Conservation (phyloP, 2,113 vertebrate genomes). For the Ariopsis seemanni region DNA sequence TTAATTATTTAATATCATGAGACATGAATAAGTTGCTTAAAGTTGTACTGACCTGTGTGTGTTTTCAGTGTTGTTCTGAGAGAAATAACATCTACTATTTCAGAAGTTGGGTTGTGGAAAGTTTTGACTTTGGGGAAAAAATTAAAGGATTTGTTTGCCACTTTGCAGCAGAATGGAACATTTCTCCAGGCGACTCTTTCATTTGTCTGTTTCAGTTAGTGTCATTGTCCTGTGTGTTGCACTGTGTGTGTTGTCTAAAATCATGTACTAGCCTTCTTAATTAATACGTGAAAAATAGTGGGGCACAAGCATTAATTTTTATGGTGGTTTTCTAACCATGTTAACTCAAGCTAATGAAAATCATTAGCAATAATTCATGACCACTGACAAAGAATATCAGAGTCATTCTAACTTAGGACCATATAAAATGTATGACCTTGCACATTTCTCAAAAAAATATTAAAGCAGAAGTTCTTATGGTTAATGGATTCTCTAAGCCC, state of each 20-base stretch:
- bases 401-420: neutral
- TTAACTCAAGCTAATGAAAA: neutral
- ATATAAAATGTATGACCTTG: neutral
- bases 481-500: neutral
- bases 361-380: neutral
- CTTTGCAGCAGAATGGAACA: neutral
- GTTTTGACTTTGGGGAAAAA: slow-evolving; percentile 16
- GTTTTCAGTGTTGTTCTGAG: neutral
- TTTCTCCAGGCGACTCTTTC: neutral
- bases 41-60: neutral
- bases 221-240: neutral
- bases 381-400: neutral
- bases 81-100: neutral
- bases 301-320: neutral
- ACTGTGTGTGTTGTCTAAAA: neutral
- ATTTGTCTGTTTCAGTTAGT: neutral
- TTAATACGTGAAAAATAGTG: neutral
- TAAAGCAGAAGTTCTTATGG: neutral
- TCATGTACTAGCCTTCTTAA: neutral
- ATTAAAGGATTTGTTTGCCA: slow-evolving; percentile 10
- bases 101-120: neutral
- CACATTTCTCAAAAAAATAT: neutral
- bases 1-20: no score
- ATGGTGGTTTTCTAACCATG: neutral
- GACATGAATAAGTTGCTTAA: neutral